These are phyloP conservation scores for Lacanobia wlatinum DNA, from an alignment of 2,888 invertebrate species.

Conservation along the genomic window DNA sequence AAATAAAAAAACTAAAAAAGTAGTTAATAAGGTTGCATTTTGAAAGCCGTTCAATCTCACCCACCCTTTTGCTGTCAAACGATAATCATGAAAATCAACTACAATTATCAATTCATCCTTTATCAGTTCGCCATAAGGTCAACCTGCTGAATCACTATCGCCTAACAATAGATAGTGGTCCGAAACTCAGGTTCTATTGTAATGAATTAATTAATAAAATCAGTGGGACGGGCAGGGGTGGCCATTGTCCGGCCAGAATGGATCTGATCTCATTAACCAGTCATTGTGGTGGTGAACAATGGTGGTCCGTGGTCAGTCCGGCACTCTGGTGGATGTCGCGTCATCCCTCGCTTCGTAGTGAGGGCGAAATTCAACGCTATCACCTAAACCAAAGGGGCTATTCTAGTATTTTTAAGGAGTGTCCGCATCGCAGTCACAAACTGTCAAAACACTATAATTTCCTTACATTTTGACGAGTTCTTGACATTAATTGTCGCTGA, in stretches of 20 bases:
- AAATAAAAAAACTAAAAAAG: too few relatives aligned
- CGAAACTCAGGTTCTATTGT: conserved; percentile 88
- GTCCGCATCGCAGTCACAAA: too few relatives aligned
- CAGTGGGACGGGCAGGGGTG: conserved; percentile 79
- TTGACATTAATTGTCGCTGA: too few relatives aligned
- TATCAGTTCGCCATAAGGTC: conserved; percentile 69
- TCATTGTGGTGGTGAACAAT: conserved; percentile 87
- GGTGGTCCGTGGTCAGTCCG: conserved; percentile 70
- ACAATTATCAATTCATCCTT: conserved; percentile 60
- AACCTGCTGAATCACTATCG: conserved; percentile 84
- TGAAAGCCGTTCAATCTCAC: neutral
- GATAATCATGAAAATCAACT: conserved; percentile 57
- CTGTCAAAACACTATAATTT: too few relatives aligned
- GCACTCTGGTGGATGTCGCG: conserved; percentile 75
- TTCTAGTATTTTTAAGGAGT: too few relatives aligned
- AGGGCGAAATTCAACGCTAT: conserved; percentile 11
- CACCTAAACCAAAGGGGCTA: neutral
- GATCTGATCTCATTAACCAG: conserved; percentile 90
- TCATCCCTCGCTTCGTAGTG: conserved; percentile 64
- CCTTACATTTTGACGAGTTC: too few relatives aligned
- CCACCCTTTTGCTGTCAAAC: neutral
- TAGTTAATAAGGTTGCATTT: neutral
- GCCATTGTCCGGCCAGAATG: conserved; percentile 87
- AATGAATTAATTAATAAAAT: conserved; percentile 91
- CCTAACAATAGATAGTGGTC: conserved; percentile 83